Percentiles rank a stretch among this genome's conserved stretches.
phyloP scores from a whole-genome alignment of 2,113 vertebrate genomes.

The Platysteira castanea region DNA sequence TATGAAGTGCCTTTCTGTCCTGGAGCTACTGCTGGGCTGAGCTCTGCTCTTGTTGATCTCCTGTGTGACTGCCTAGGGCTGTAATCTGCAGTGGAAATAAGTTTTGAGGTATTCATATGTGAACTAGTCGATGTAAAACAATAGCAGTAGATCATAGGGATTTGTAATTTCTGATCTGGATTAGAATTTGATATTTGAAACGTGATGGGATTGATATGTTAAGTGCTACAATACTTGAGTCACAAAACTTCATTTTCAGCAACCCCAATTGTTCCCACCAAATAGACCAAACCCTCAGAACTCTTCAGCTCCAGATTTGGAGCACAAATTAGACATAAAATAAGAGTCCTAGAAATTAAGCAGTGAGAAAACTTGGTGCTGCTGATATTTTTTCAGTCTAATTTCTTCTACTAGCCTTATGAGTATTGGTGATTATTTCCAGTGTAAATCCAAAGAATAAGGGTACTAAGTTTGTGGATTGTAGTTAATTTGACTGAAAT shows the following conservation, averaged over 20 bases:
- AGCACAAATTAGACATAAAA: neutral
- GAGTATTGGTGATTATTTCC: neutral
- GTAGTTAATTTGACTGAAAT: neutral
- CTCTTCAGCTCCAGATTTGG: neutral
- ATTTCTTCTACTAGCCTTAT: neutral
- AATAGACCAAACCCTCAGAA: neutral
- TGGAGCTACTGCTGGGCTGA: neutral
- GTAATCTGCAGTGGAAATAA: neutral
- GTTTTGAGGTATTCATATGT: neutral
- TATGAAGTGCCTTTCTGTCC: neutral
- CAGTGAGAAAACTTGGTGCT: neutral
- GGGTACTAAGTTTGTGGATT: neutral
- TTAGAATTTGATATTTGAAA: neutral
- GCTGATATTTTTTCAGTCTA: neutral
- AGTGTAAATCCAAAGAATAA: neutral
- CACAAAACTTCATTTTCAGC: neutral
- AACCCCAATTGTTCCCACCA: rapidly evolving
- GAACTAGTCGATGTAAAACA: neutral
- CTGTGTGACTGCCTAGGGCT: neutral
- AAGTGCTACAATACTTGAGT: neutral
- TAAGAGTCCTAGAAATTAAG: neutral
- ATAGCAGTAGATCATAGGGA: neutral
- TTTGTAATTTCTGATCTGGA: neutral
- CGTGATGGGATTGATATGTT: neutral
- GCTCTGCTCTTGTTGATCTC: neutral